Evolutionary conservation across 2,113 vertebrate species (phyloP), one percentile per base, ranked within the genome.

Genomic region (Ptilorrhoa leucosticta): DNA sequence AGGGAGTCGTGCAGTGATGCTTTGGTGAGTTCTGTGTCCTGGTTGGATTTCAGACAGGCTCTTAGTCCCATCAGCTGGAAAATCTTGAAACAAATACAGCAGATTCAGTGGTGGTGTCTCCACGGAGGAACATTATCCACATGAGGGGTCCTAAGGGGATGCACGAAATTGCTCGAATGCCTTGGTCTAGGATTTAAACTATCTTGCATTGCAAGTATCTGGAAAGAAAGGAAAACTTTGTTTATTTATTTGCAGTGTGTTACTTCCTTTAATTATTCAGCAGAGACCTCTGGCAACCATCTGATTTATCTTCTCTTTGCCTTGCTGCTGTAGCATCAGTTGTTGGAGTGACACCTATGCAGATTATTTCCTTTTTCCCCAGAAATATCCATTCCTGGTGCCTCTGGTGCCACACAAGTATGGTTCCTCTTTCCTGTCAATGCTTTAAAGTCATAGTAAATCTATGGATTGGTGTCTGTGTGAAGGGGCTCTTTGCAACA

Each of bases 51-150:
- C 91, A 91, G 42, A 45, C 33, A 35, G 37, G 48, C 89, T 81
- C 47, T 91, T 57, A 53, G 72, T 68, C 65, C 79, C 78, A 47
- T 89, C 84, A 93, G 87, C 91, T 84, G 94, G 72, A 87, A 96
- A 94, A 84, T 68, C 31, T n/a, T 78, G 69, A 64, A 82, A 63
- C 42, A 47, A 95, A 93, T 35, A 12, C 69, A 64, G 72, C 35
- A 23, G 77, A 13, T 56, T 61, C 53, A 20, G 73, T 27, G 68
- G 60, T 82, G 83, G 23, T 48, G 13, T 31, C 44, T 89, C 61
- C 42, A 1, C 51, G 13, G 65, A 69, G 83, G 63, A 87, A 0
- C 42, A 4, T 84, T 44, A 45, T 30, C 87, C 37, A 44, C 87
- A 53, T 12, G 1, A 40, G 54, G 23, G 64, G 33, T 89, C 91